These are phyloP conservation scores for Hirtodrosophila duncani DNA, from an alignment of 2,888 invertebrate species.

Conservation along the genomic window DNA sequence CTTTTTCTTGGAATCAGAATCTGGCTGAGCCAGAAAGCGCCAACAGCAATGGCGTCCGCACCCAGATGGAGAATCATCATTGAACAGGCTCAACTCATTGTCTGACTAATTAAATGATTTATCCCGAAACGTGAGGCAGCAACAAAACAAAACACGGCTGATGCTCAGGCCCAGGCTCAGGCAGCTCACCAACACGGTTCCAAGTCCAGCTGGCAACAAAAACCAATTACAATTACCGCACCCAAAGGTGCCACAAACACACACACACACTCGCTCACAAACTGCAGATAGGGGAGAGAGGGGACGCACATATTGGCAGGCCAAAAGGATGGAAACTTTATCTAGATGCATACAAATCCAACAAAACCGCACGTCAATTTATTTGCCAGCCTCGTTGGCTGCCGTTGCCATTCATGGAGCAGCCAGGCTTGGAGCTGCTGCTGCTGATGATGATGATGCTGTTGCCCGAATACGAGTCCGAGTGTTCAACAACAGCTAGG, in stretches of 20 bases:
- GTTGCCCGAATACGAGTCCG: too few species aligned
- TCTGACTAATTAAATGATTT: slow-evolving; percentile 72
- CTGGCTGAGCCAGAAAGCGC: too few species aligned
- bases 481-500: not conserved
- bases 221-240: slow-evolving; percentile 75
- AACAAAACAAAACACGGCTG: too few species aligned
- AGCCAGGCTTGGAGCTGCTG: slow-evolving; percentile 1
- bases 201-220: slow-evolving; percentile 17
- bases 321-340: slow-evolving; percentile 56
- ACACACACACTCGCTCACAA: slow-evolving; percentile 22
- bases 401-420: slow-evolving; percentile 31
- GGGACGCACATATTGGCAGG: slow-evolving; percentile 1
- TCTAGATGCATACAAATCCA: slow-evolving; percentile 75
- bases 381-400: slow-evolving; percentile 59
- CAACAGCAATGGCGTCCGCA: not conserved
- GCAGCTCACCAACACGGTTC: slow-evolving; percentile 22
- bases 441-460: slow-evolving; percentile 3
- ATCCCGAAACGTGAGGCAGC: slow-evolving; percentile 69
- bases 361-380: slow-evolving; percentile 73
- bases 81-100: slow-evolving; percentile 59
- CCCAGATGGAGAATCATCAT: slow-evolving; percentile 17
- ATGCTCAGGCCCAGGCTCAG: too few species aligned
- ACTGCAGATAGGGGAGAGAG: slow-evolving; percentile 28
- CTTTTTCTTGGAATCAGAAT: too few species aligned
- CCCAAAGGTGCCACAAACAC: slow-evolving; percentile 70